Base-by-base conservation (phyloP, 2,797 vertebrate genomes). In the Amniataba percoides region DNA sequence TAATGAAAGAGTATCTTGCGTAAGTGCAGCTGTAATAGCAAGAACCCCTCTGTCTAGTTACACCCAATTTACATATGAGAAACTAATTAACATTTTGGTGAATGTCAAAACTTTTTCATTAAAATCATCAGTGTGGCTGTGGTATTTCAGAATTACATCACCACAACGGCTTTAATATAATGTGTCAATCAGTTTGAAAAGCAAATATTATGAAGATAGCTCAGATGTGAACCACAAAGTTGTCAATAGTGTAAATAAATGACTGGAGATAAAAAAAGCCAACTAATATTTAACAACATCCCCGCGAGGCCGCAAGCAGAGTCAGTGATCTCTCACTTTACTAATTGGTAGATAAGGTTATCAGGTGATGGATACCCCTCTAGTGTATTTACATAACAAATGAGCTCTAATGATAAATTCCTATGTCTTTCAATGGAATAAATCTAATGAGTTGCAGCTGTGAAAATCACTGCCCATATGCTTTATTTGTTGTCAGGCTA, bases 371-470 rank as follows among this genome's bases (percentile, higher is more conserved):
- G 70, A 66, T 48, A 58, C 56, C 49, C 16, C 15, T 27, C 57
- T 81, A 45, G 59, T 66, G 27, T 46, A 79, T 81, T 82, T 80
- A 62, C 46, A 73, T 74, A 72, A 72, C 34, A 71, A 79, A 77
- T 77, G 34, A 53, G 31, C 21, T 51, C 1, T 40, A 31, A 75
- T n/a, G 36, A 56, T 59, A 49, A 51, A 70, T 56, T 64, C 67
- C 34, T 74, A 77, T 31, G 11, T 25, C 34, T 67, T 75, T 55
- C 12, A 71, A 25, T 3, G 4, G 21, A 58, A 65, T 64, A 83
- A 83, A 84, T 74, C 57, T 71, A 80, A 84, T 78, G 75, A 73
- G 81, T 71, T 80, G 70, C 74, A 87, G 70, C 71, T 88, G 84
- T 69, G 51, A 62, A 83, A 81, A 85, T 84, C 43, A 61, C 52